Conservation (phyloP, 2,113 vertebrate genomes). For the Gavialis gangeticus region DNA sequence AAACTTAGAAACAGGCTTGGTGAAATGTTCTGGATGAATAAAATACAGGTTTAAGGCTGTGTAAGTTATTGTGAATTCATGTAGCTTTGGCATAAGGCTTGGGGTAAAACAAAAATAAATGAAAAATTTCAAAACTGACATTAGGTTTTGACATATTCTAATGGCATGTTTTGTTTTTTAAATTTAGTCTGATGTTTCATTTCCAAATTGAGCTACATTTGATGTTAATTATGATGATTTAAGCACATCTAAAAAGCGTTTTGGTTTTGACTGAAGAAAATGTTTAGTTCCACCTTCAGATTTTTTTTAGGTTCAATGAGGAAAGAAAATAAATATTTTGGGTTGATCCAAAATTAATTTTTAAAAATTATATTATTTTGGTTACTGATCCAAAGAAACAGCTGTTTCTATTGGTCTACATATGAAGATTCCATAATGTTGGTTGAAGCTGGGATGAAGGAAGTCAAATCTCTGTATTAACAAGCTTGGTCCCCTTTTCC, state of each 20-base stretch:
- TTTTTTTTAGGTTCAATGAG: not conserved
- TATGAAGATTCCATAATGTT: not conserved
- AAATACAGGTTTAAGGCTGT: no score
- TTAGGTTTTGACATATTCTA: not conserved
- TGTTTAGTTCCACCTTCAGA: not conserved
- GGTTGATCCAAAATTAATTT: not conserved
- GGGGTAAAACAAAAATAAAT: not conserved
- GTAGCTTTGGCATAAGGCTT: no score
- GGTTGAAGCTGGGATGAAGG: not conserved
- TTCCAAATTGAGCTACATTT: not conserved
- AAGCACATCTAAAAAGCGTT: not conserved
- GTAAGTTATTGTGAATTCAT: no score
- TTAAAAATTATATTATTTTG: not conserved
- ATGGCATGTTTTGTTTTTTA: not conserved
- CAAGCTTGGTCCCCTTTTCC: not conserved
- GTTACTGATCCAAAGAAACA: not conserved
- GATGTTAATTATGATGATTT: not conserved
- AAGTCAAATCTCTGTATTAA: not conserved
- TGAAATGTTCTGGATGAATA: not conserved
- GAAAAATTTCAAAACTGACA: not conserved
- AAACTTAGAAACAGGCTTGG: not conserved
- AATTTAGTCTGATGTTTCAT: not conserved
- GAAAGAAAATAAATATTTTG: not conserved
- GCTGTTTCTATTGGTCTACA: not conserved
- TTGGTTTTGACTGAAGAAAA: not conserved